These are phyloP conservation scores for Leptopterna dolabrata DNA, from an alignment of 2,888 invertebrate species.

Conservation along the genomic window DNA sequence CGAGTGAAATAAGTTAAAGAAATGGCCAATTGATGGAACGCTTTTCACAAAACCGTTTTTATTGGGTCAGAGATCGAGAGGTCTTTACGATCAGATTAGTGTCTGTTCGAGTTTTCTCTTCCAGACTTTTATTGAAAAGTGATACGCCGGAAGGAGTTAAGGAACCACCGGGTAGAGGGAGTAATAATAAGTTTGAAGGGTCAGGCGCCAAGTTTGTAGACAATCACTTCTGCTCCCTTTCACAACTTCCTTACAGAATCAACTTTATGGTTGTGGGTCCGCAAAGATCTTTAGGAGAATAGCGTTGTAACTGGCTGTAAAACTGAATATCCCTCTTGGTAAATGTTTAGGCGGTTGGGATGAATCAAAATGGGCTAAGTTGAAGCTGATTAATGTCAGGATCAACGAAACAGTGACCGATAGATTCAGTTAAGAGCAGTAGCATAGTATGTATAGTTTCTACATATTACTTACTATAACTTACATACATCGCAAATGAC, in stretches of 20 bases:
- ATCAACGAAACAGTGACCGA: too few species aligned
- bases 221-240: not conserved
- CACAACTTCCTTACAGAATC: constrained; percentile 15
- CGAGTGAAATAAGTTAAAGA: not conserved
- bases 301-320: not conserved
- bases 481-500: too few species aligned
- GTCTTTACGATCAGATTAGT: constrained; percentile 17
- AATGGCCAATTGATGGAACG: not conserved
- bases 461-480: too few species aligned
- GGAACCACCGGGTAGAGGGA: not conserved
- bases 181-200: constrained; percentile 35
- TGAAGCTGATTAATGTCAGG: too few species aligned
- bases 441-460: too few species aligned
- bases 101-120: constrained; percentile 26
- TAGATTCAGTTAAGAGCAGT: too few species aligned
- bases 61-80: not conserved
- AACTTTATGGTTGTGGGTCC: constrained; percentile 25
- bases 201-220: constrained; percentile 37
- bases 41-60: not conserved
- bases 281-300: not conserved
- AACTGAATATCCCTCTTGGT: not conserved
- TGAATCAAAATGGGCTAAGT: not conserved
- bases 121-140: constrained; percentile 36
- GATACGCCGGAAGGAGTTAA: not conserved
- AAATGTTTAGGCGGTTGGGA: not conserved